Base-by-base conservation (phyloP, 92 coral and sea anemone genomes). In the Parazoanthus swiftii region DNA sequence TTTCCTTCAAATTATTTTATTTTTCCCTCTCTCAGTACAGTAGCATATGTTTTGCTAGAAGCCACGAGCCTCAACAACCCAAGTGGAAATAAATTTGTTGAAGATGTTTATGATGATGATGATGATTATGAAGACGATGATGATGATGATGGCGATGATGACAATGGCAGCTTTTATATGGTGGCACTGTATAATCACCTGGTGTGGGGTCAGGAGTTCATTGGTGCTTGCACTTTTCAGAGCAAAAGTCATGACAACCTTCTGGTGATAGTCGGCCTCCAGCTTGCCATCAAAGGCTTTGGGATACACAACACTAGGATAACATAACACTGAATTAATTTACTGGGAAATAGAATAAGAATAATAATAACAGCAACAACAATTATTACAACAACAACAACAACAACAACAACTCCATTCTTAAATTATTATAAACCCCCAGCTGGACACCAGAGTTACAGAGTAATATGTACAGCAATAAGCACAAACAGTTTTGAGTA, bases 241-340 rank as follows among this genome's bases (percentile, higher is more conserved):
- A 54, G 94, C 89, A 87, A 96, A 96, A 44, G 89, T 95, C 99
- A 96, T 96, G 42, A 95, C 91, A 20, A 96, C 96, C 70, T 94
- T 95, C 86, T 96, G 99, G 39, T 96, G 99, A 76, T 91, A 89
- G 74, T 96, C 99, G 25, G 99, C 99, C 81, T 95, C 98, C 36
- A 96, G 80, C 0, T 75, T 85, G 26, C 88, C 91, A 35, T 91
- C 89, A 63, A 96, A 85, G 29, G 95, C 85, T 16, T 67, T 88
- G 8, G 99, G 99, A 74, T 93, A 93, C 21, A 88, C 82, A 33
- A 94, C 98, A 20, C 99, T 96, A 88, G 8, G 70, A 54, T 15
- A 54, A 54, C 16, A 54, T 4, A 54, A 54, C 39, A 35, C 26
- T 23, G 36, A 20, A 15, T 33, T 35, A 25, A 75, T 6, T 25